Conservation (phyloP, 2,113 vertebrate species). For the Pelvicachromis taeniatus region DNA sequence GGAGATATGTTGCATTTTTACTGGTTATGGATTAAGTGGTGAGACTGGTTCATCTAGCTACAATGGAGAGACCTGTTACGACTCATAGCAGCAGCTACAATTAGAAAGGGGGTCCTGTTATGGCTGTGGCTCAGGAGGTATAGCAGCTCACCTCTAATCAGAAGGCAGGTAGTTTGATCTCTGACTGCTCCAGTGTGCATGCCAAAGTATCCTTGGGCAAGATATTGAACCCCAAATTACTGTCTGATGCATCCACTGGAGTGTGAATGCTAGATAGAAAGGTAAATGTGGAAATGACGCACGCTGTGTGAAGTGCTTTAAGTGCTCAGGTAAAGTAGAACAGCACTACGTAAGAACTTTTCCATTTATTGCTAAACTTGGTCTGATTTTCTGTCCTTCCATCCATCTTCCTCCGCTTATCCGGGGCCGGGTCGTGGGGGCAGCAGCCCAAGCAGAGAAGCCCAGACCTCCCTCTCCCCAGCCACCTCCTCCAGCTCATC, state of each 20-base stretch:
- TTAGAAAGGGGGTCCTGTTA: background rate
- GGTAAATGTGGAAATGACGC: background rate
- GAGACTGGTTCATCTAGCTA: background rate
- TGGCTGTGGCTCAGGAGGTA: background rate
- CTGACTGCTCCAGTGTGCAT: background rate
- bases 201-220: background rate
- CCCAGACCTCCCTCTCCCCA: too few relatives aligned
- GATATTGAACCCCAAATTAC: background rate
- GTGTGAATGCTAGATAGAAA: background rate
- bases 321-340: background rate
- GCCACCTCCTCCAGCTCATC: too few relatives aligned
- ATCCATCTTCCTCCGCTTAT: too few relatives aligned
- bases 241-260: background rate
- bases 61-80: background rate
- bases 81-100: background rate
- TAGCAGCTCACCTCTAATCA: background rate
- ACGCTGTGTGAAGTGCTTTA: background rate
- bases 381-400: background rate
- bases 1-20: slow-evolving; percentile 23
- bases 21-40: slow-evolving; percentile 30
- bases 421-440: too few relatives aligned
- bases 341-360: background rate
- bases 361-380: background rate
- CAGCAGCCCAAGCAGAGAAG: too few relatives aligned
- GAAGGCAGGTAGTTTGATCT: too few relatives aligned